Conservation (phyloP, 2,888 invertebrate genomes). For the Stegophylla sp. region DNA sequence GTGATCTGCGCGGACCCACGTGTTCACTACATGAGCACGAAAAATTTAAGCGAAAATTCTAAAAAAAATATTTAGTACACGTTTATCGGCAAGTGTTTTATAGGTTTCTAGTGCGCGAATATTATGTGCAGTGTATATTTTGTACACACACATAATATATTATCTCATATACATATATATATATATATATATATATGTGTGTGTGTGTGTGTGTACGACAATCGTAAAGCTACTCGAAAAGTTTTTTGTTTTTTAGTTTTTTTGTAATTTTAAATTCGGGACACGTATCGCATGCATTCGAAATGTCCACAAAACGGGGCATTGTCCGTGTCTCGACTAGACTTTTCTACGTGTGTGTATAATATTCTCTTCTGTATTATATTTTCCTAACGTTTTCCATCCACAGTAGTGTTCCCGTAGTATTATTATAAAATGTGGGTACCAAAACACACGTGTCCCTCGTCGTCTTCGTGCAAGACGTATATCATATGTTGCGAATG, state of each 20-base stretch:
- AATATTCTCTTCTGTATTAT: background rate
- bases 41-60: conserved; percentile 55
- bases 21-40: conserved; percentile 46
- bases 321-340: conserved; percentile 2
- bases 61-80: conserved; percentile 46
- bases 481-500: too few relatives aligned
- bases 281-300: conserved; percentile 28
- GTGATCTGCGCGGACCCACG: background rate
- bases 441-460: conserved; percentile 25
- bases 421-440: too few relatives aligned
- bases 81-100: conserved; percentile 27
- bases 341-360: background rate
- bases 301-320: conserved; percentile 1
- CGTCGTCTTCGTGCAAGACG: background rate
- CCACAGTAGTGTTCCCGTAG: too few relatives aligned
- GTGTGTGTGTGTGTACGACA: background rate
- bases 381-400: background rate
- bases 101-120: background rate
- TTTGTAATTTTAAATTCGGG: conserved; percentile 11
- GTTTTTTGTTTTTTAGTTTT: background rate
- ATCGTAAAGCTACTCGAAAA: conserved; percentile 22
- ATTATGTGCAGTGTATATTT: too few relatives aligned
- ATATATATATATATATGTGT: background rate
- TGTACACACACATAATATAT: background rate
- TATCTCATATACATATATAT: background rate